Conservation (phyloP, 1,140 invertebrate genomes). For the Campoletis sonorensis region DNA sequence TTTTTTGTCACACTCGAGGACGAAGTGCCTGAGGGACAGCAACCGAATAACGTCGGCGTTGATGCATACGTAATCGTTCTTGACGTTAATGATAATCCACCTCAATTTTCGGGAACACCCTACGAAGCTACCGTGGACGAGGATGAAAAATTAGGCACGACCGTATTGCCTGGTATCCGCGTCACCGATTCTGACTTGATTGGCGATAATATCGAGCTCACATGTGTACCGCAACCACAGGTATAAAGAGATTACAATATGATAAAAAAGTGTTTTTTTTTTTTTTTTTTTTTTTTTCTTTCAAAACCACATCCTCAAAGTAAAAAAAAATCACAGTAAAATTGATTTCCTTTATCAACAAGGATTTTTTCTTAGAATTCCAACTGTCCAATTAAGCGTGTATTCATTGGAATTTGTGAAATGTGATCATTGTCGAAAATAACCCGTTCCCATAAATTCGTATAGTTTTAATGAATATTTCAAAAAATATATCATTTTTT, state of each 20-base stretch:
- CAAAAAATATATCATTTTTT: too few species aligned
- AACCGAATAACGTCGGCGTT: constrained; percentile 86
- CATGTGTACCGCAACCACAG: constrained; percentile 80
- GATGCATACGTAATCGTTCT: constrained; percentile 89
- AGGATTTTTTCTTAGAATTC: neutral
- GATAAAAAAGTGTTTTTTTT: neutral
- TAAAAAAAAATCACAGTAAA: neutral
- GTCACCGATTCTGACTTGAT: constrained; percentile 88
- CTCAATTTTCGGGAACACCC: constrained; percentile 85
- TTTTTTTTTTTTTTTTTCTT: constrained; percentile 26
- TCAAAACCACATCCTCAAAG: neutral
- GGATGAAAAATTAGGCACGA: constrained; percentile 85
- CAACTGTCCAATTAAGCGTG: too few species aligned
- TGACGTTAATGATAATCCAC: constrained; percentile 93
- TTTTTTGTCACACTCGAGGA: constrained; percentile 88
- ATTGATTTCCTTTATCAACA: neutral
- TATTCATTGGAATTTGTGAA: too few species aligned
- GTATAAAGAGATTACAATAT: constrained; percentile 66
- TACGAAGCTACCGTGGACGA: constrained; percentile 89
- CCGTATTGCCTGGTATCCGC: constrained; percentile 84
- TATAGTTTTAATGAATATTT: too few species aligned
- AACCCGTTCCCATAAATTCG: too few species aligned
- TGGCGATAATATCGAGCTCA: constrained; percentile 87
- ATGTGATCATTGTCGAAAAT: too few species aligned
- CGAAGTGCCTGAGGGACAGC: constrained; percentile 81